Evolutionary conservation across 2,888 invertebrate species (phyloP), one percentile per base, ranked within the genome.

Genomic region (Spicauda simplicius): DNA sequence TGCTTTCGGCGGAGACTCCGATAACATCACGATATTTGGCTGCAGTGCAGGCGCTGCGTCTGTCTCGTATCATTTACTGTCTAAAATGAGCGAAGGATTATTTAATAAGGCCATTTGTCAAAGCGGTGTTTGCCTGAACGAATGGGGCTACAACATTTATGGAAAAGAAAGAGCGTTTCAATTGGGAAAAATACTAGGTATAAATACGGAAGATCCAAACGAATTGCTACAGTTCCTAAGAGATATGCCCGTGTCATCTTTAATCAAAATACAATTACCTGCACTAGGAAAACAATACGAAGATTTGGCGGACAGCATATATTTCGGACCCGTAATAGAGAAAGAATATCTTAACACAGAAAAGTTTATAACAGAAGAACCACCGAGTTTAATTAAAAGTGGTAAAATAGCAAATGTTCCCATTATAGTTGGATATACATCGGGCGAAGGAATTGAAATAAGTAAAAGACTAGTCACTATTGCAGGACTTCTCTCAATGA

Each of bases 101-200:
- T 93, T 92, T 71, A 74, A 86, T 74, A 93, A 91, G 79, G 93
- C 91, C 0, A 93, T 94, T 65, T 91, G 93, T 71, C 93, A 93
- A 80, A 93, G 93, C 69, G 94, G 94, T 33, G 87, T 91, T 0
- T 89, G 91, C 69, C 80, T 93, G 8, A 87, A 86, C 70, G 91
- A 92, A 69, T 93, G 93, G 93, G 80, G 85, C 68, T 87, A 86
- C 75, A 86, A 83, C 67, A 70, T 86, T 19, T 85, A 91, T 70
- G 85, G 82, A 0, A 80, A 81, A 16, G 77, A 86, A 75, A 81
- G 91, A 68, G 92, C 92, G 14, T 87, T 92, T 70, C 91, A 91
- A 78, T 77, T 94, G 10, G 93, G 88, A 10, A 87, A 87, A 77
- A 70, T 82, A 50, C 76, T 94, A 14, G 92, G 93, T 0, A 87